Conservation (phyloP, 1,140 invertebrate species). For the Aphaenogaster floridana region DNA sequence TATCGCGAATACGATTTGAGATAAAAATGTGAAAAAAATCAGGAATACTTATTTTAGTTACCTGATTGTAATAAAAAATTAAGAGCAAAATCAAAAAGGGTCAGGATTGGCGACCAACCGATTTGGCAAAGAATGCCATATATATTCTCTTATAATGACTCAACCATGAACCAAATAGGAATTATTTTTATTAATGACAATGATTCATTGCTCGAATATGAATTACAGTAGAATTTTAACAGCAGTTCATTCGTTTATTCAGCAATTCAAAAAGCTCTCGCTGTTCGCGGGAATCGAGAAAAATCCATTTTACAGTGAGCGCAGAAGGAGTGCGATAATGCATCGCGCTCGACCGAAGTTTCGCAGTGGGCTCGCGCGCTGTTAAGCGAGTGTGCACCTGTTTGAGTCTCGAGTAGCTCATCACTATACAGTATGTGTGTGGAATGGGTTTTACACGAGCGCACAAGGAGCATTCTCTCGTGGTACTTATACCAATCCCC, state of each 20-base stretch:
- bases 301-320: background rate
- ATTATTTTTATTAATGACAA: conserved; percentile 33
- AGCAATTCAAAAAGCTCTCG: background rate
- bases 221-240: background rate
- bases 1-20: too few species aligned
- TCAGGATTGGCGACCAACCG: too few species aligned
- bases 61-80: too few species aligned
- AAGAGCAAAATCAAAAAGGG: too few species aligned
- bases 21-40: too few species aligned
- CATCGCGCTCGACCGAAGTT: background rate
- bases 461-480: conserved; percentile 60
- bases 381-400: conserved; percentile 34
- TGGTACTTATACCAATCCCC: conserved; percentile 41
- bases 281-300: background rate
- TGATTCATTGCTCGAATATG: background rate
- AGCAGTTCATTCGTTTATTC: background rate
- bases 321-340: background rate
- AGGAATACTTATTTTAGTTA: too few species aligned
- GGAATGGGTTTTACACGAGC: conserved; percentile 19
- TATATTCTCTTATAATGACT: background rate
- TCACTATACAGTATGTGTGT: background rate
- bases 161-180: background rate
- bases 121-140: too few species aligned
- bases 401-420: conserved; percentile 37
- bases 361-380: background rate